These are phyloP conservation scores for Dipodomys merriami DNA, from an alignment of 2,113 vertebrate species.

Conservation along the genomic window DNA sequence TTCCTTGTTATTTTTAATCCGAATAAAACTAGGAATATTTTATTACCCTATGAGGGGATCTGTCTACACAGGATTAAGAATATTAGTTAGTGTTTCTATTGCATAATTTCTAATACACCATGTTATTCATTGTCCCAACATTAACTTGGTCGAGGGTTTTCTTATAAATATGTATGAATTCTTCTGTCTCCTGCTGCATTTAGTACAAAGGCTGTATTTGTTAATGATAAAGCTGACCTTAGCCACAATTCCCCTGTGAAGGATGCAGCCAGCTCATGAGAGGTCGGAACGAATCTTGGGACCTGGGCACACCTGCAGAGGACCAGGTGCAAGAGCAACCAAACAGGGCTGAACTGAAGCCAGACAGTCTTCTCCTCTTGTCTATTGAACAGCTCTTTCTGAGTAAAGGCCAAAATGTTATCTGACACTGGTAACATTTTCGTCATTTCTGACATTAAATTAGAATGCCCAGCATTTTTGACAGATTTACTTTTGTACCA, in stretches of 20 bases:
- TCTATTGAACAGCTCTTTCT: background rate
- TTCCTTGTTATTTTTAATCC: background rate
- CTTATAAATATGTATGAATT: too few species aligned
- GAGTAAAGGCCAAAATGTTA: background rate
- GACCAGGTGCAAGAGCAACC: too few species aligned
- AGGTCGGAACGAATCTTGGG: too few species aligned
- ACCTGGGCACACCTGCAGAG: too few species aligned
- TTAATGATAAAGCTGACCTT: background rate
- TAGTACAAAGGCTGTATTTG: background rate
- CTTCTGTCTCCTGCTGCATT: background rate
- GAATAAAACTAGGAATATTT: background rate
- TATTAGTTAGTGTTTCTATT: fast-evolving
- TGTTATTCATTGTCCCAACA: background rate
- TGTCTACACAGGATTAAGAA: background rate
- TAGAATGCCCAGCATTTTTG: background rate
- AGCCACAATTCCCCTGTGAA: background rate
- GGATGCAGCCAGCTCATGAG: background rate
- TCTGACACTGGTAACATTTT: background rate
- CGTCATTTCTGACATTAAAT: background rate
- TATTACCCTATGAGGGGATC: background rate
- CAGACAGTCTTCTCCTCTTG: background rate
- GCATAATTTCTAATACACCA: fast-evolving
- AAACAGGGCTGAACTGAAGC: background rate
- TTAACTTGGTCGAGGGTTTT: background rate
- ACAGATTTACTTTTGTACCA: background rate